Evolutionary conservation across 2,113 vertebrate species (phyloP), one percentile per base, ranked within the genome.

Genomic region (Tinamus guttatus): DNA sequence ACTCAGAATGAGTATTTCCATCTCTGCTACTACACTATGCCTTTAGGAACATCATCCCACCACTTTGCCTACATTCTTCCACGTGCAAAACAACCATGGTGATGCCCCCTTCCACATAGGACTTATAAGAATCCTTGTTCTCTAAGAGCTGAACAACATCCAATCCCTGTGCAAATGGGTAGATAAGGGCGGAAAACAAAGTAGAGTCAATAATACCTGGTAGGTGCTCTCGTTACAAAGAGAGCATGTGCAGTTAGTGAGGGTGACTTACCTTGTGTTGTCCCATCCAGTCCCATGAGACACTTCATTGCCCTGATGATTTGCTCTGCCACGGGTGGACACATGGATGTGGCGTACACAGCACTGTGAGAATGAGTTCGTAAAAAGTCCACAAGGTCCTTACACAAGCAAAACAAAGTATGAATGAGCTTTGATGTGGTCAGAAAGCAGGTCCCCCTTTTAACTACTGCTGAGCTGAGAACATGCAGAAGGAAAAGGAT

Each of bases 361-460:
- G 98, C 98, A 24, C 99, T 99, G 96, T 99, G 99, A 51, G 99
- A 99, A 85, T 99, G 97, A 81, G 90, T 93, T 65, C 98, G 98
- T 94, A 99, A 97, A 95, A 98, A 99, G 95, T 99, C 98, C 97
- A 99, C 98, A 82, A 99, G 97, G 41, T 97, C 98, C 99, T 99
- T 70, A 95, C 95, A 93, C 41, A 96, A 95, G 92, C 45, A 85
- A 95, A 97, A 97, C 52, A 95, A 85, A 96, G 93, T 68, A 49
- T 67, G 94, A 95, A 84, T 97, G 81, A 97, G 78, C 89, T 64
- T 67, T 85, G 47, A 93, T 63, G 56, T 32, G 54, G 90, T 54
- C 54, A 88, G 75, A 92, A 8, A 82, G 62, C 59, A 89, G 36
- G 89, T 16, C 63, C 45, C 13, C 40, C 19, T 62, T 69, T 83